Evolutionary conservation across 2,888 invertebrate species (phyloP), one percentile per base, ranked within the genome.

Genomic region (Stenichneumon culpator): DNA sequence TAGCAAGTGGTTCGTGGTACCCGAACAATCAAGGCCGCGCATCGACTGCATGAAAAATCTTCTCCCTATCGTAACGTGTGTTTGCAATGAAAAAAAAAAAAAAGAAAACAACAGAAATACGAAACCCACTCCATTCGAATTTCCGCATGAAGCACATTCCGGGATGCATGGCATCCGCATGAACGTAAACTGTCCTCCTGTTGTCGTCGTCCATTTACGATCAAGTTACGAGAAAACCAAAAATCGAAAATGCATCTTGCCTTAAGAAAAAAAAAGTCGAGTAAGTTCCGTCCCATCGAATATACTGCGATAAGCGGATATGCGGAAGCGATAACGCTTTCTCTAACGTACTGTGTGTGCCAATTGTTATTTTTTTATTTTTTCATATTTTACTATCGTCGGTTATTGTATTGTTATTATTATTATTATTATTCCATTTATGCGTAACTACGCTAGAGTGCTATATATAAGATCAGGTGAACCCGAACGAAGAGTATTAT

Each of bases 1-100:
- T 89, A 83, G 83, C 91, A 85, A 91, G 88, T 83, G 88, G 89
- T 81, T 89, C 90, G 77, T 91, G 91, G 90, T 88, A 84, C 72
- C 83, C 87, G 82, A 87, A 89, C 72, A 86, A 77, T 84, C 84
- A 87, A 84, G 83, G 83, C 78, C 88, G 88, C 79, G 87, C 81
- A 36, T 84, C 89, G 65, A 80, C 87, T 73, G 77, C 87, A 82
- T 87, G 86, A 87, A 86, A 86, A 70, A 3, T 39, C 32, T 11
- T 19, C 36, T 16, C 73, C 54, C 22, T 32, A n/a, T 57, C 32
- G 4, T 28, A 36, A 19, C 28, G 28, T 78, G 25, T 57, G 22
- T 57, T 72, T 25, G 75, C 39, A 68, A 72, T 19, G 52, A 54
- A 22, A 52, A 16, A 70, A 63, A 65, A 22, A 50, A 52, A 70